Conservation (phyloP, 2,888 invertebrate species). For the Dorcus hopei region DNA sequence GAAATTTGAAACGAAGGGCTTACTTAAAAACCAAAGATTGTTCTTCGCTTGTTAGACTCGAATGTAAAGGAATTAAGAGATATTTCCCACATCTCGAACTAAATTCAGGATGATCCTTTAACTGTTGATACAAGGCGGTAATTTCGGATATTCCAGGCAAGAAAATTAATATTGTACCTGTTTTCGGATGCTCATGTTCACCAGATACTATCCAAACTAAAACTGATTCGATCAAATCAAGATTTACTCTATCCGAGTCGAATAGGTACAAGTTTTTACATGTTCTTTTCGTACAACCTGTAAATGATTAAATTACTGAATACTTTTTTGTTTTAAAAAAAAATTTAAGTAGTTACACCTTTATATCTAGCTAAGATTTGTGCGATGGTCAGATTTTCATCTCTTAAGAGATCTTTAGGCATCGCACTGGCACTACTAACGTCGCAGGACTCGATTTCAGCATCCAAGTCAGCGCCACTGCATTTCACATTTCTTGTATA, state of each 20-base stretch:
- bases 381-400: conserved; percentile 67
- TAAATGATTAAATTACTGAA: conserved; percentile 6
- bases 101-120: conserved; percentile 64
- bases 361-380: conserved; percentile 68
- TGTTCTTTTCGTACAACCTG: conserved; percentile 58
- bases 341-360: conserved; percentile 37
- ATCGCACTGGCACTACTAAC: conserved; percentile 54
- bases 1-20: conserved; percentile 11
- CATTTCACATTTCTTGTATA: conserved; percentile 65
- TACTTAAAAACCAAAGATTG: conserved; percentile 69
- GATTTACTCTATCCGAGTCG: conserved; percentile 75
- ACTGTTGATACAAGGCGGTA: conserved; percentile 65
- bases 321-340: no score
- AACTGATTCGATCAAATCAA: conserved; percentile 71
- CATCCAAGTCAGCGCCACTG: conserved; percentile 57
- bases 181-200: conserved; percentile 63
- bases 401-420: conserved; percentile 61
- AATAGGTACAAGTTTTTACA: conserved; percentile 74
- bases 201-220: conserved; percentile 69
- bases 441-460: conserved; percentile 64
- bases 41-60: conserved; percentile 79
- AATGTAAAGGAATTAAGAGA: conserved; percentile 79
- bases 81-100: conserved; percentile 63
- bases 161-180: conserved; percentile 77
- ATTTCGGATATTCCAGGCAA: conserved; percentile 80